Evolutionary conservation across 2,888 invertebrate species (phyloP).

Genomic region (Protula sp.): DNA sequence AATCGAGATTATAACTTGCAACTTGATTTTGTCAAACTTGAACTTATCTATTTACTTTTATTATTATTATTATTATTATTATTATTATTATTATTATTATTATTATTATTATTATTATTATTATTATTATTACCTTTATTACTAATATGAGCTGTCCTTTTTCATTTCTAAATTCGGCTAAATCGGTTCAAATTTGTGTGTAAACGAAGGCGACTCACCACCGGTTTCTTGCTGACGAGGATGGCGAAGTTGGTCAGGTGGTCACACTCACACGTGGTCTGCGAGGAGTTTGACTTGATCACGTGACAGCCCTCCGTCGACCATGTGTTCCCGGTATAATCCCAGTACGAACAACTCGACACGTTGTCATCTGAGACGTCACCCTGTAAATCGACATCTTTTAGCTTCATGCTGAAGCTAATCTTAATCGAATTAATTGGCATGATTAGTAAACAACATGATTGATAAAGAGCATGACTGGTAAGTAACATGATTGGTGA

Average conservation of each 20-base stretch:
- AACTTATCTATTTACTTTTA: not conserved
- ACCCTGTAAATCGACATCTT: not conserved
- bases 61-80: not conserved
- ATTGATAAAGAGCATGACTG: no score
- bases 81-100: no score
- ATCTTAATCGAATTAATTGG: no score
- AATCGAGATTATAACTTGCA: no score
- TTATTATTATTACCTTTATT: no score
- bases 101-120: no score
- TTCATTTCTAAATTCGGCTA: no score
- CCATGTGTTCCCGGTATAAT: slow-evolving; percentile 8
- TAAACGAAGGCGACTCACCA: slow-evolving; percentile 13
- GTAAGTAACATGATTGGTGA: no score
- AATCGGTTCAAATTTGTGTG: no score
- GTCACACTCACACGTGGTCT: slow-evolving; percentile 20
- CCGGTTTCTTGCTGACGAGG: slow-evolving; percentile 19
- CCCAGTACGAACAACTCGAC: not conserved
- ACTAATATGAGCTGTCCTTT: no score
- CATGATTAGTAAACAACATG: no score
- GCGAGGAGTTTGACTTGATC: slow-evolving; percentile 2
- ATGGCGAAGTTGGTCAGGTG: slow-evolving; percentile 29
- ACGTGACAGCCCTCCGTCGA: slow-evolving; percentile 17
- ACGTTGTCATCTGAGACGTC: not conserved
- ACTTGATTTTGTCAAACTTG: not conserved
- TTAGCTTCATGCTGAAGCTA: not conserved